phyloP scores from a whole-genome alignment of 1,140 invertebrate genomes.

The Alviniconcha marisindica region DNA sequence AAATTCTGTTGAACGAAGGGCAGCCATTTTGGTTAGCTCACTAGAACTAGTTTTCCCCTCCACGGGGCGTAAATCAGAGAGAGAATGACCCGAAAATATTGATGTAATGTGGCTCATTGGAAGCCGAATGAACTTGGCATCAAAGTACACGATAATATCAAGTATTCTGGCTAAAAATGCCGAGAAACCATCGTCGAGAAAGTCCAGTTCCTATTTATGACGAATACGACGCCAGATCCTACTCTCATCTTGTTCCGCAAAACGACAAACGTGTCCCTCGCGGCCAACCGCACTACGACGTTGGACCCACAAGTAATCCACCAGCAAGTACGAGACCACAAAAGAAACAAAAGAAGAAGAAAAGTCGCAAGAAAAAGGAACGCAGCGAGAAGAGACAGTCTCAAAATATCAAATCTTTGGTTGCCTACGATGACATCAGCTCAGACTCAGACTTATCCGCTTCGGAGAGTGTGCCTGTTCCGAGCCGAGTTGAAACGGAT shows the following conservation, averaged over 20 bases:
- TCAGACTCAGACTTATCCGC: constrained; percentile 53
- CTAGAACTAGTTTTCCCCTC: no score
- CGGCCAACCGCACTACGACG: constrained; percentile 16
- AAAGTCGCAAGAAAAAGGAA: constrained; percentile 55
- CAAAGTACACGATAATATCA: no score
- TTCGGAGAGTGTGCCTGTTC: neutral
- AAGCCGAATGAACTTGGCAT: no score
- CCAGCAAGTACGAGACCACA: constrained; percentile 20
- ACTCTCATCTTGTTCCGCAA: constrained; percentile 61
- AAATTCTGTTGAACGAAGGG: no score
- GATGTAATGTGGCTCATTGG: no score
- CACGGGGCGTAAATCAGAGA: no score
- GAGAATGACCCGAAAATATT: no score
- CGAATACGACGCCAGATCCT: constrained; percentile 70
- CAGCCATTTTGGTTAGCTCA: no score
- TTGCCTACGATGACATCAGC: constrained; percentile 73
- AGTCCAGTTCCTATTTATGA: constrained; percentile 49
- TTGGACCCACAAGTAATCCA: constrained; percentile 4
- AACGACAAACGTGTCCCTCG: constrained; percentile 34
- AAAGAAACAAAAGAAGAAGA: constrained; percentile 50
- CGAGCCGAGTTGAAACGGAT: constrained; percentile 26
- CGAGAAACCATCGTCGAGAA: constrained; percentile 53
- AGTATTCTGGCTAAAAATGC: constrained; percentile 48
- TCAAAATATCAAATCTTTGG: constrained; percentile 57
- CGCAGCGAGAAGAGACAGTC: constrained; percentile 55